A percentile compares a stretch with the other conserved stretches of the same genome.
These are phyloP conservation scores for Drosophila simulans DNA, from an alignment of 1,140 invertebrate genomes.

Conservation along the genomic window DNA sequence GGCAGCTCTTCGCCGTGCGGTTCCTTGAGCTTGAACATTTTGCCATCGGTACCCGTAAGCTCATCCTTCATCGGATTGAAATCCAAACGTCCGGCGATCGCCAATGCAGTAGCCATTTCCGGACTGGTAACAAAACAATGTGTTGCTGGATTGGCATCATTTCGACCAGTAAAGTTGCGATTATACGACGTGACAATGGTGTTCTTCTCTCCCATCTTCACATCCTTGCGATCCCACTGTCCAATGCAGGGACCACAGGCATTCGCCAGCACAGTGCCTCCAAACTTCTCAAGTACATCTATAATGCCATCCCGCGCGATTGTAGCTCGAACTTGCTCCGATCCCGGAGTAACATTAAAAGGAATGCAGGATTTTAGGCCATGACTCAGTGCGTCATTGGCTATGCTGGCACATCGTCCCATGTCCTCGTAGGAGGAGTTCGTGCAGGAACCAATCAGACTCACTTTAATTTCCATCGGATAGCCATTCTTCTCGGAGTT, in stretches of 20 bases:
- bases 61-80: constrained; percentile 97
- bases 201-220: constrained; percentile 99
- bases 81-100: constrained; percentile 95
- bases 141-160: constrained; percentile 99
- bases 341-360: constrained; percentile 99
- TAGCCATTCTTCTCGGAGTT: constrained; percentile 96
- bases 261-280: constrained; percentile 95
- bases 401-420: constrained; percentile 98
- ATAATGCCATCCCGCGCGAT: constrained; percentile 99
- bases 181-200: constrained; percentile 99
- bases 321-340: constrained; percentile 99
- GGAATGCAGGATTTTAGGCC: constrained; percentile 97
- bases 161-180: constrained; percentile 98
- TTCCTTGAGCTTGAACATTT: constrained; percentile 95
- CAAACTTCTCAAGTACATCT: constrained; percentile 87
- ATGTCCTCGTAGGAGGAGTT: constrained; percentile 99
- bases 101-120: constrained; percentile 97
- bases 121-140: constrained; percentile 99
- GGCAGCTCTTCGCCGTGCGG: constrained; percentile 98
- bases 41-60: constrained; percentile 91
- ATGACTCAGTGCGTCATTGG: constrained; percentile 94
- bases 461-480: constrained; percentile 98
- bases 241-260: constrained; percentile 99
- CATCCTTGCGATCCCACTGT: constrained; percentile 98
- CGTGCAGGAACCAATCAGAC: constrained; percentile 99